A percentile compares a stretch with the other conserved stretches of the same genome.
These are phyloP conservation scores for Anneissia japonica DNA, from an alignment of 35 echinoderm and acorn worm species.

Conservation along the genomic window DNA sequence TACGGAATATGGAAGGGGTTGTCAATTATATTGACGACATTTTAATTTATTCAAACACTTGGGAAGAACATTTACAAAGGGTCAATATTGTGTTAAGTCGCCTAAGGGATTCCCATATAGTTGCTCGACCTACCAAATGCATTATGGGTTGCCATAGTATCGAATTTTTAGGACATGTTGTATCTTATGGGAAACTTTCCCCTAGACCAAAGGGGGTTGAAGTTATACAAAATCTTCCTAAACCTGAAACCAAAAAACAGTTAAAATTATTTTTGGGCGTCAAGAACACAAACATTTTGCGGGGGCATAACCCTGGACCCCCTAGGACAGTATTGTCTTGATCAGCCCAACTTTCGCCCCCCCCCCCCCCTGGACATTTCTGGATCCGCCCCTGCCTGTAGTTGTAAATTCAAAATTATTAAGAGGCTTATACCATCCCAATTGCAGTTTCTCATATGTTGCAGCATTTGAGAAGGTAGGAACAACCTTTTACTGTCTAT, in stretches of 20 bases:
- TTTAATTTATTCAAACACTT: background rate
- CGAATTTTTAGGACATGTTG: slow-evolving; percentile 24
- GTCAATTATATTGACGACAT: slow-evolving; percentile 42
- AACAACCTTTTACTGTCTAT: no score
- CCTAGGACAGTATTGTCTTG: no score
- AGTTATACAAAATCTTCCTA: background rate
- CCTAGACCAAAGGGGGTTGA: slow-evolving; percentile 16
- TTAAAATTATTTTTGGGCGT: slow-evolving; percentile 22
- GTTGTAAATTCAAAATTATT: no score
- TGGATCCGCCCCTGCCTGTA: no score
- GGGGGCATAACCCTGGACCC: no score
- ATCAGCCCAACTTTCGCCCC: no score
- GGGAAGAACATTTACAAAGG: slow-evolving; percentile 19
- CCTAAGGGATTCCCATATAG: background rate
- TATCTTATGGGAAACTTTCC: background rate
- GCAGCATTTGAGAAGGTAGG: no score
- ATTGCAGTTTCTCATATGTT: no score
- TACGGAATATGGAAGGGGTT: slow-evolving; percentile 4
- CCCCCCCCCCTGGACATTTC: no score
- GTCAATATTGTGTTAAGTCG: background rate
- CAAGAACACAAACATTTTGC: no score
- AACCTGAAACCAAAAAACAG: slow-evolving; percentile 20
- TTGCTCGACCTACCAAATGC: slow-evolving; percentile 28
- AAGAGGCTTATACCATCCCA: no score
- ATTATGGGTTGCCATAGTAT: background rate